Evolutionary conservation across 2,113 vertebrate genomes (phyloP).

Genomic region (Lichenostomus cassidix): DNA sequence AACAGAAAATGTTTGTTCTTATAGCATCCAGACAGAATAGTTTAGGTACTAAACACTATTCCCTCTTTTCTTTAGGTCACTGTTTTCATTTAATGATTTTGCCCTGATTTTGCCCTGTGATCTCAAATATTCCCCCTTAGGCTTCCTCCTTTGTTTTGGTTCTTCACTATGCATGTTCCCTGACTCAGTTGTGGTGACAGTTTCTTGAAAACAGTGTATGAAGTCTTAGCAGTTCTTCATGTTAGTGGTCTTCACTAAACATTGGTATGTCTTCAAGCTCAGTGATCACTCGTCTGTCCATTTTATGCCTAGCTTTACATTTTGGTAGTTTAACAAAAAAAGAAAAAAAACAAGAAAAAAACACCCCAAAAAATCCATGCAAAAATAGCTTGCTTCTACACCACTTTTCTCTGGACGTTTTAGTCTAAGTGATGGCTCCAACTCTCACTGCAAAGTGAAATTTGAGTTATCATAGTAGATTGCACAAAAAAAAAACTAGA

Average conservation of each 20-base stretch:
- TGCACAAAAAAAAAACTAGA: neutral
- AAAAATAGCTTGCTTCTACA: neutral
- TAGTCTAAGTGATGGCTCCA: neutral
- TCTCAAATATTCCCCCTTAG: neutral
- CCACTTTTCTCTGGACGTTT: neutral
- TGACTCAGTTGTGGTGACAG: neutral
- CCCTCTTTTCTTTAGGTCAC: neutral
- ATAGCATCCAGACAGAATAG: neutral
- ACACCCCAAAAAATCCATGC: neutral
- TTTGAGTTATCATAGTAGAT: neutral
- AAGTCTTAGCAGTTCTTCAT: neutral
- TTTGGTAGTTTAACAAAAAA: neutral
- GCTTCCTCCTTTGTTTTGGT: neutral
- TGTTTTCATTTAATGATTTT: neutral
- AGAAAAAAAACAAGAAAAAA: neutral
- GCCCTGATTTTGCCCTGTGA: neutral
- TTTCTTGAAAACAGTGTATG: neutral
- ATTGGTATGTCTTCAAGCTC: neutral
- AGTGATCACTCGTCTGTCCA: neutral
- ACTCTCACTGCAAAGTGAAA: neutral
- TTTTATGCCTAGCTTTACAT: neutral
- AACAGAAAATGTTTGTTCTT: neutral
- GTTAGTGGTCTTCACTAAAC: neutral
- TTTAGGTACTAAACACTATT: neutral
- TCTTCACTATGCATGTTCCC: neutral